Evolutionary conservation across 2,888 invertebrate species (phyloP), one percentile per base, ranked within the genome.

Genomic region (Conops quadrifasciatus): DNA sequence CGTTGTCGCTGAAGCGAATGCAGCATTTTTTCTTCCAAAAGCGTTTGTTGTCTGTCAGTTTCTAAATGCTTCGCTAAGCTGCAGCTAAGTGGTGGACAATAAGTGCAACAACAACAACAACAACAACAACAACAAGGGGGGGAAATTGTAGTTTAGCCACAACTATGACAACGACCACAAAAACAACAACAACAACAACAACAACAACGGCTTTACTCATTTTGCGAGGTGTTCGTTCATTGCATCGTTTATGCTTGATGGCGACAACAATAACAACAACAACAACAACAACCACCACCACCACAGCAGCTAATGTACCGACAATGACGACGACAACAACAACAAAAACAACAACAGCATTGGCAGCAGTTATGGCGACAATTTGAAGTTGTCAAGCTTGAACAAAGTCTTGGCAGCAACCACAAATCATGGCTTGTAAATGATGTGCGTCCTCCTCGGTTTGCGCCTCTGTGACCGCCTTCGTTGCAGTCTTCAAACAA

Each of bases 31-130:
- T 16, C 19, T 56, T 56, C 58, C 56, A 58, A 67, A 67, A 67
- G 66, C 67, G 67, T 67, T n/a, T 36, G 36, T 36, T 9, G 5
- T 9, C 36, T 67, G 67, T 67, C 59, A 67, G 47, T 67, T 59
- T 30, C 47, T 45, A 67, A 67, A 59, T 26, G 59, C 47, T 59
- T 28, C 59, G 59, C 58, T 59, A 49, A 45, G 30, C 43, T 43
- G 19, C 19, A 59, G 43, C 16, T 36, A 36, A 36, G 9, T 36
- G 36, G 36, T 36, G 9, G 4, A 36, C 9, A 36, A 36, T 9
- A 24, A 11, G 11, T 26, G 28, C 26, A 63, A 47, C 62, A 45
- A 43, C 62, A 63, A 63, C 59, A 59, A 59, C 59, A 43, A 62
- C 49, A 26, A 59, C 36, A 36, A 36, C 9, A 7, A 36, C 30